phyloP scores from a whole-genome alignment of 2,797 vertebrate genomes.

The Takifugu ocellatus region DNA sequence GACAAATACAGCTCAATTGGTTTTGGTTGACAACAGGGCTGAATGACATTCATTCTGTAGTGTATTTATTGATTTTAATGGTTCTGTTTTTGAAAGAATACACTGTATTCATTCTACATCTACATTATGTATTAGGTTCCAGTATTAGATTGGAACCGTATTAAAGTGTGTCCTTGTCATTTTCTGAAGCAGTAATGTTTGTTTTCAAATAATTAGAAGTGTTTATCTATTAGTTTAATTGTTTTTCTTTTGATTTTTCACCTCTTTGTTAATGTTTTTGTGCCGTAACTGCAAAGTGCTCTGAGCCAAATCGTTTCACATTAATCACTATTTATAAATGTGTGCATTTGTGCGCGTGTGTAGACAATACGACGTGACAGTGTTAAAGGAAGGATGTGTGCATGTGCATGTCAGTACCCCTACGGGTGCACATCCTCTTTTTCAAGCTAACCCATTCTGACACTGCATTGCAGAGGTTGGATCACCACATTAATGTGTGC shows the following conservation, averaged over 20 bases:
- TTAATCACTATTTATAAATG: slow-evolving; percentile 39
- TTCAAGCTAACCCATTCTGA: slow-evolving; percentile 67
- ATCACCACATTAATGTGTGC: slow-evolving; percentile 63
- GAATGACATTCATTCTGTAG: too few species aligned
- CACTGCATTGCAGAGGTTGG: slow-evolving; percentile 65
- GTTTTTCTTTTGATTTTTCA: slow-evolving; percentile 49
- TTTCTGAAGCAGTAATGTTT: too few species aligned
- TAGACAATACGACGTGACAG: slow-evolving; percentile 5
- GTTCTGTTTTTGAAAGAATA: too few species aligned
- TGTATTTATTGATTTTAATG: too few species aligned
- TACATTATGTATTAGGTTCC: too few species aligned
- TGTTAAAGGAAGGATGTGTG: slow-evolving; percentile 14
- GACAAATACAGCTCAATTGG: too few species aligned
- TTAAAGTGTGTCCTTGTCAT: too few species aligned
- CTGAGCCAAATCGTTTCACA: slow-evolving; percentile 70
- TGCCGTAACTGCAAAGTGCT: slow-evolving; percentile 66
- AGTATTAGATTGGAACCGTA: too few species aligned
- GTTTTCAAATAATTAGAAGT: neutral
- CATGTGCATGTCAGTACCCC: slow-evolving; percentile 30
- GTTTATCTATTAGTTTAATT: slow-evolving; percentile 29
- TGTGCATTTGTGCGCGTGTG: slow-evolving; percentile 7
- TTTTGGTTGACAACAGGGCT: too few species aligned
- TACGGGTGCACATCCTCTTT: slow-evolving; percentile 53
- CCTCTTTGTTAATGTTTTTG: slow-evolving; percentile 33
- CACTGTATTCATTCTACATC: too few species aligned